Percentiles rank a stretch among this genome's conserved stretches.
Evolutionary conservation across 2,113 vertebrate species (phyloP).

Genomic region (Hippocampus barbouri): DNA sequence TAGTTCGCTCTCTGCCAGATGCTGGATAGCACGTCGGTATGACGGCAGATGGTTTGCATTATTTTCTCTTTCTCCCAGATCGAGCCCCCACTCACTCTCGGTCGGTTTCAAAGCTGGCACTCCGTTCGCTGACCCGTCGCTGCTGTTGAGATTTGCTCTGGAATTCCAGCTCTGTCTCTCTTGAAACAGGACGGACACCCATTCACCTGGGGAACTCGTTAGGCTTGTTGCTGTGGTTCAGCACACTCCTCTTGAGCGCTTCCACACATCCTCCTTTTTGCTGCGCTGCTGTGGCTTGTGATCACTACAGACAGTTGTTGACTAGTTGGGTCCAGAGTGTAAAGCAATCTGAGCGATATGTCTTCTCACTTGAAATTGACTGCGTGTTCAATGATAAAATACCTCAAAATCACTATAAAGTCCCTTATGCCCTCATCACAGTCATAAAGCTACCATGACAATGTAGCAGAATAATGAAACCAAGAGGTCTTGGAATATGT

Average conservation of each 20-base stretch:
- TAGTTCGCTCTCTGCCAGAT: slow-evolving; percentile 68
- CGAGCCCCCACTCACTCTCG: slow-evolving; percentile 62
- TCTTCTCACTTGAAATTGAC: neutral
- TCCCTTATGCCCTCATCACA: no score
- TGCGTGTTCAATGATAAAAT: neutral
- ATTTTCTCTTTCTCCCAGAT: slow-evolving; percentile 67
- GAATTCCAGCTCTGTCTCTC: slow-evolving; percentile 53
- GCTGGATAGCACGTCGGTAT: slow-evolving; percentile 69
- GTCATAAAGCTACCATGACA: no score
- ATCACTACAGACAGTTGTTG: slow-evolving; percentile 24
- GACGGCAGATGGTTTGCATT: slow-evolving; percentile 81
- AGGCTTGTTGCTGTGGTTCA: slow-evolving; percentile 48
- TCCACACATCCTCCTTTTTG: slow-evolving; percentile 26
- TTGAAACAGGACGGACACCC: slow-evolving; percentile 55
- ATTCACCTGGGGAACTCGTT: slow-evolving; percentile 66
- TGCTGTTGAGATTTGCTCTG: slow-evolving; percentile 57
- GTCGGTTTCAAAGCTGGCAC: slow-evolving; percentile 48
- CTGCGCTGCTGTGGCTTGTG: slow-evolving; percentile 6
- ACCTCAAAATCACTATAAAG: no score
- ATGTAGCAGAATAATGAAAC: no score
- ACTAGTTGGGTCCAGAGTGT: slow-evolving; percentile 6
- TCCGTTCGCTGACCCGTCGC: slow-evolving; percentile 60
- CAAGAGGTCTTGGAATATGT: neutral
- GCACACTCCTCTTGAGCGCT: slow-evolving; percentile 21
- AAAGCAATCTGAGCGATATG: neutral